A percentile compares a stretch with the other conserved stretches of the same genome.
Conservation (phyloP, 2,797 vertebrate genomes). For the Gambelia wislizenii region DNA sequence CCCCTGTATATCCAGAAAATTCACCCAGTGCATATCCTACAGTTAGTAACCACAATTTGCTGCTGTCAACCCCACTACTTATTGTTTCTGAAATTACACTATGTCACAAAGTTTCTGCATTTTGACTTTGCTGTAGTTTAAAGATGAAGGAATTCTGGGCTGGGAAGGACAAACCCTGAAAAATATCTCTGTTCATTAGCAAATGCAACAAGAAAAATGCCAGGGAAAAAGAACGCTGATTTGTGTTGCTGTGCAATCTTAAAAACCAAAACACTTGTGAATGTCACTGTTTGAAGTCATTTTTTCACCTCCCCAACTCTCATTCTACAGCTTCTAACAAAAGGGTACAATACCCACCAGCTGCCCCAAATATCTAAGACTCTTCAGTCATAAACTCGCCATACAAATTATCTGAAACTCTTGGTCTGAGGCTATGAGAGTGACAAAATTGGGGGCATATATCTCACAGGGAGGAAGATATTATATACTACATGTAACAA, state of each 20-base stretch:
- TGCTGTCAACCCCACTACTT: slow-evolving; percentile 33
- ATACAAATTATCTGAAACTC: slow-evolving; percentile 54
- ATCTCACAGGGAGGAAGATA: slow-evolving; percentile 36
- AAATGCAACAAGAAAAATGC: slow-evolving; percentile 21
- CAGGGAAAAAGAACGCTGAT: slow-evolving; percentile 20
- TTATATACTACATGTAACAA: slow-evolving; percentile 54
- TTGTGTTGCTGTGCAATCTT: slow-evolving; percentile 38
- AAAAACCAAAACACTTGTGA: slow-evolving; percentile 1
- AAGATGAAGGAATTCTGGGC: slow-evolving; percentile 43
- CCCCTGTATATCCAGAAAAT: slow-evolving; percentile 1
- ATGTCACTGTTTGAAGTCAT: slow-evolving; percentile 24
- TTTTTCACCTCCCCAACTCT: slow-evolving; percentile 28
- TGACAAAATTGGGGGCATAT: slow-evolving; percentile 59
- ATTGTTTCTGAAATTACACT: slow-evolving; percentile 60
- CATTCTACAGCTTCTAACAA: slow-evolving; percentile 46
- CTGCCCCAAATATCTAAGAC: slow-evolving; percentile 58
- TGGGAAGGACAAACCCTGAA: slow-evolving; percentile 39
- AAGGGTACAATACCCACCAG: slow-evolving; percentile 52
- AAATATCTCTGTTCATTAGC: slow-evolving; percentile 40
- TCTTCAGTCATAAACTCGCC: slow-evolving; percentile 66
- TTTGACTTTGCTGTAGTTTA: slow-evolving; percentile 56
- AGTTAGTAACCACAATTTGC: slow-evolving; percentile 41
- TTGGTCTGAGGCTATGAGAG: slow-evolving; percentile 29
- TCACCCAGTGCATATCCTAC: background rate
- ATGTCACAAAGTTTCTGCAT: slow-evolving; percentile 51